Evolutionary conservation across 2,888 invertebrate genomes (phyloP), one percentile per base, ranked within the genome.

Genomic region (Artemia sp.): DNA sequence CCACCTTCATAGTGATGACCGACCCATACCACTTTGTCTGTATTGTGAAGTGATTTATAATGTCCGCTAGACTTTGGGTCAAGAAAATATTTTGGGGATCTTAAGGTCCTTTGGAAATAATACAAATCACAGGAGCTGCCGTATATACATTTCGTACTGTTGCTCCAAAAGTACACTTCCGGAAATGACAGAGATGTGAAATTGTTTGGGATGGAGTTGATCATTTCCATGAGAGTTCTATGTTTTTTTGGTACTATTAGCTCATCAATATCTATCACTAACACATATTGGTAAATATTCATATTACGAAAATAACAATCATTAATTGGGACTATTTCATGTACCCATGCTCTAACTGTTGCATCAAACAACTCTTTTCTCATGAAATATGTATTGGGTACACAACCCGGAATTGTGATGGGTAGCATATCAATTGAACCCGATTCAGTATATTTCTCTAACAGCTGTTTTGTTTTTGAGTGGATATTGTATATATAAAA

Each of bases 301-400:
- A 58, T 58, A 24, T 58, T 58, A 9, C 64, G n/a, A n/a, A 58
- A 19, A 24, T 58, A 58, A 10, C 64, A 58, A 24, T 58, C 64
- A 24, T 58, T 58, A n/a, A 58, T 58, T n/a, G 64, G 64, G n/a
- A 58, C n/a, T n/a, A 58, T 24, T 58, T 58, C 64, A 24, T 58
- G 64, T 58, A 58, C 64, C 64, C 64, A 58, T 58, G 64, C 64
- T n/a, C 64, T n/a, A 58, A 58, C 64, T 8, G 64, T 58, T 19
- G 14, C 64, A 24, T 58, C 64, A 24, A 58, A 58, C n/a, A 58
- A 19, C 10, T 58, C 24, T 58, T 58, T 58, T 10, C 64, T n/a
- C 24, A 58, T 58, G 14, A 19, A 19, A 10, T 10, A 24, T n/a
- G 14, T 58, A 10, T 58, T 58, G 9, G 64, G 64, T 58, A 58